phyloP scores from a whole-genome alignment of 2,113 vertebrate species.

The Pomatorhinus ruficollis region DNA sequence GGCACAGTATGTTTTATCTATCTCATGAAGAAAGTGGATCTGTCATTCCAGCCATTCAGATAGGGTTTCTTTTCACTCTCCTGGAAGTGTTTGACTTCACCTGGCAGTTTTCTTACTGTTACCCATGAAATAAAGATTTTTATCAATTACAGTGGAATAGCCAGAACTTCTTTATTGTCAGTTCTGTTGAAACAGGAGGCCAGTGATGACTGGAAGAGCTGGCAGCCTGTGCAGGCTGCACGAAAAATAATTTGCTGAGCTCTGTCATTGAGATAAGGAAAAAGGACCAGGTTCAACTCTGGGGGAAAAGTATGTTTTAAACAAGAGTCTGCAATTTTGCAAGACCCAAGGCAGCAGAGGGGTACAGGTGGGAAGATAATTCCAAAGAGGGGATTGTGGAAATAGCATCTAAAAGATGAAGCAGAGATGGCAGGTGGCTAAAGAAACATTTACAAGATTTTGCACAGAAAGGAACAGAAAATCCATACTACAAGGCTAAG shows the following conservation, averaged over 20 bases:
- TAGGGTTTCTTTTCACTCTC: conserved; percentile 16
- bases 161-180: background rate
- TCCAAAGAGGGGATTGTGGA: background rate
- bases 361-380: fast-evolving
- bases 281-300: background rate
- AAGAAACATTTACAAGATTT: background rate
- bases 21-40: conserved; percentile 33
- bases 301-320: background rate
- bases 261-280: background rate
- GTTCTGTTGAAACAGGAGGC: conserved; percentile 7
- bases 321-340: background rate
- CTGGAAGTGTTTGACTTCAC: conserved; percentile 22
- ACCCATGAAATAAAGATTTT: conserved; percentile 20
- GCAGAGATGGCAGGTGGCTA: background rate
- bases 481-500: background rate
- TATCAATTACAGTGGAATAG: background rate
- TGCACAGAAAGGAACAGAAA: background rate
- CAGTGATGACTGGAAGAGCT: background rate
- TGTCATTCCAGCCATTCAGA: conserved; percentile 23
- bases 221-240: background rate
- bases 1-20: background rate
- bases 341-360: background rate
- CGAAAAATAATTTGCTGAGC: background rate
- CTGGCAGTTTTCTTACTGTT: background rate
- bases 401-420: background rate